phyloP scores from a whole-genome alignment of 2,113 vertebrate genomes.

The Daboia siamensis region DNA sequence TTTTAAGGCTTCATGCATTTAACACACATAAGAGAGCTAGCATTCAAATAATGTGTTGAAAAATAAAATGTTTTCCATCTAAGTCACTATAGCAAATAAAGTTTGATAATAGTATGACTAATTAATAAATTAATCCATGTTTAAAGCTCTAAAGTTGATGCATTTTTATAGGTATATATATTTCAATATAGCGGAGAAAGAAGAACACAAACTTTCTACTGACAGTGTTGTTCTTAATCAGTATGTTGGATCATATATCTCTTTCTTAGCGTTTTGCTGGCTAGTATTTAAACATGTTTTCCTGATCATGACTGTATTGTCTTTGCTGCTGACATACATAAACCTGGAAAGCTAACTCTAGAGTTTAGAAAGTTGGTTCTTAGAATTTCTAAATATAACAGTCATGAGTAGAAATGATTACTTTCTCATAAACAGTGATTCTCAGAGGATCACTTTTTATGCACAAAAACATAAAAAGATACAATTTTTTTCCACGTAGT shows the following conservation, averaged over 20 bases:
- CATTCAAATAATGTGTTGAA: slow-evolving; percentile 51
- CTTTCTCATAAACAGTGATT: not conserved
- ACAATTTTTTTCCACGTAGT: not conserved
- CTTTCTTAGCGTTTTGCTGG: not conserved
- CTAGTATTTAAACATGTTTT: not conserved
- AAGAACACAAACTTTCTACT: not conserved
- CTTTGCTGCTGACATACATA: not conserved
- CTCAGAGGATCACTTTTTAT: not conserved
- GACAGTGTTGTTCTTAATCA: not conserved
- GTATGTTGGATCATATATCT: not conserved
- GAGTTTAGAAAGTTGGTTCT: not conserved
- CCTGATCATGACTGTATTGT: not conserved
- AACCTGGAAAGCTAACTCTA: not conserved
- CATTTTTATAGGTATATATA: not conserved
- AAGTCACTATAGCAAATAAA: slow-evolving; percentile 57
- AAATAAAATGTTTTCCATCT: slow-evolving; percentile 52
- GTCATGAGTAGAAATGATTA: not conserved
- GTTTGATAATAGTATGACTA: slow-evolving; percentile 24
- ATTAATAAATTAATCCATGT: slow-evolving; percentile 39
- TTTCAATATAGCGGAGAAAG: not conserved
- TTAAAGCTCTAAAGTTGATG: slow-evolving; percentile 22
- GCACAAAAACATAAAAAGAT: not conserved
- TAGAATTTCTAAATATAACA: not conserved
- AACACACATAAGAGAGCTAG: slow-evolving; percentile 44
- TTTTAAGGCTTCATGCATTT: slow-evolving; percentile 39